Evolutionary conservation across 2,113 vertebrate genomes (phyloP).

Genomic region (Cavia porcellus): DNA sequence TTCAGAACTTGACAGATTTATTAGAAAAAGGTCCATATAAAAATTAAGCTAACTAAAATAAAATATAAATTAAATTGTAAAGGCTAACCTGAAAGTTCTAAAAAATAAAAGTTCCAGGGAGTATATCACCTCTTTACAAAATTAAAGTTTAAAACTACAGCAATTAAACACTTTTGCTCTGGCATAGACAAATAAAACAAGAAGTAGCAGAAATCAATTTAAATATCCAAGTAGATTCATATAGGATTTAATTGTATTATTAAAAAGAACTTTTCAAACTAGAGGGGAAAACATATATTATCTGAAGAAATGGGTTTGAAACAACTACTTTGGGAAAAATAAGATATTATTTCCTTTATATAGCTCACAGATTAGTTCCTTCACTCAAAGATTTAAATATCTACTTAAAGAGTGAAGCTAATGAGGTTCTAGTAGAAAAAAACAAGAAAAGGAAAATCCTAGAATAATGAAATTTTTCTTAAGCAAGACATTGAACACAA

Average conservation of each 20-base stretch:
- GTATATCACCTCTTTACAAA: background rate
- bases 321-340: background rate
- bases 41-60: conserved; percentile 12
- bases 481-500: background rate
- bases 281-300: conserved; percentile 4
- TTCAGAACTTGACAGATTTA: background rate
- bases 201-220: conserved; percentile 37
- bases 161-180: conserved; percentile 10
- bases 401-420: background rate
- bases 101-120: background rate
- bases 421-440: conserved; percentile 1
- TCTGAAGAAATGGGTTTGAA: conserved; percentile 39
- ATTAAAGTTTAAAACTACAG: conserved; percentile 7
- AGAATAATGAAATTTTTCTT: background rate
- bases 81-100: conserved; percentile 13
- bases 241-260: background rate
- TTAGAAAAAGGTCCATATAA: background rate
- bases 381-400: conserved; percentile 8
- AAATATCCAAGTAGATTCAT: background rate
- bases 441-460: background rate
- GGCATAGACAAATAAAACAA: background rate
- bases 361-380: background rate
- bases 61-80: background rate
- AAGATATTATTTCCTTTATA: background rate
- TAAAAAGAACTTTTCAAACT: conserved; percentile 4